Evolutionary conservation across 2,888 invertebrate species (phyloP).

Genomic region (Caenorhabditis becei): DNA sequence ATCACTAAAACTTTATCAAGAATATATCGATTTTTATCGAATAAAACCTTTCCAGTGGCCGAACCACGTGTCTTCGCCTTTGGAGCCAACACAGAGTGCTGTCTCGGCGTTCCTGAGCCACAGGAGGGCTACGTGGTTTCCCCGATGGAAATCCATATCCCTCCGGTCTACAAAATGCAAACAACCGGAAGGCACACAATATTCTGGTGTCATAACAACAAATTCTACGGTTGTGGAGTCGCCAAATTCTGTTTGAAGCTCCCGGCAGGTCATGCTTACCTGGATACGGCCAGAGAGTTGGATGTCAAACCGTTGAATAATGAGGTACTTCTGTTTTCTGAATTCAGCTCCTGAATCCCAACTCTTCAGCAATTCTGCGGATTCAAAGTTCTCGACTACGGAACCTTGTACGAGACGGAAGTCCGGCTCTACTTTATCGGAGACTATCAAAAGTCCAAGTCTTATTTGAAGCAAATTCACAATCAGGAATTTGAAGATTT

Average conservation of each 20-base stretch:
- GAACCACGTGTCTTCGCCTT: slow-evolving; percentile 9
- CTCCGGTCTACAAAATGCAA: slow-evolving; percentile 15
- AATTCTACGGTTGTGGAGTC: slow-evolving; percentile 18
- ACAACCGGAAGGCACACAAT: slow-evolving; percentile 12
- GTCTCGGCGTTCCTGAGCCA: background rate
- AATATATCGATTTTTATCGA: background rate
- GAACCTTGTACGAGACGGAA: slow-evolving; percentile 15
- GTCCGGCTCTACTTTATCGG: slow-evolving; percentile 16
- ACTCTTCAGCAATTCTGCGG: too few species aligned
- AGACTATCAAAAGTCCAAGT: background rate
- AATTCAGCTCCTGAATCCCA: too few species aligned
- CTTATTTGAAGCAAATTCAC: background rate
- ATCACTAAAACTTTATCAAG: too few species aligned
- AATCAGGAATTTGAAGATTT: background rate
- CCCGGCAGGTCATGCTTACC: too few species aligned
- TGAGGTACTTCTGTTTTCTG: too few species aligned
- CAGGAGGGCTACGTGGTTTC: background rate
- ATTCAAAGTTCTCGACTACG: slow-evolving; percentile 5
- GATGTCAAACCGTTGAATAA: too few species aligned
- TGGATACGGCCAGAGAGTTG: background rate
- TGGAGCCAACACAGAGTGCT: background rate
- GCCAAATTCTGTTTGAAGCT: slow-evolving; percentile 11
- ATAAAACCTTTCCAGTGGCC: slow-evolving; percentile 6
- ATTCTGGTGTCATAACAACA: slow-evolving; percentile 20
- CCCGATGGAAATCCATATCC: slow-evolving; percentile 4